Percentiles rank a stretch among this genome's conserved stretches.
Evolutionary conservation across 2,113 vertebrate genomes (phyloP).

Genomic region (Calypte anna): DNA sequence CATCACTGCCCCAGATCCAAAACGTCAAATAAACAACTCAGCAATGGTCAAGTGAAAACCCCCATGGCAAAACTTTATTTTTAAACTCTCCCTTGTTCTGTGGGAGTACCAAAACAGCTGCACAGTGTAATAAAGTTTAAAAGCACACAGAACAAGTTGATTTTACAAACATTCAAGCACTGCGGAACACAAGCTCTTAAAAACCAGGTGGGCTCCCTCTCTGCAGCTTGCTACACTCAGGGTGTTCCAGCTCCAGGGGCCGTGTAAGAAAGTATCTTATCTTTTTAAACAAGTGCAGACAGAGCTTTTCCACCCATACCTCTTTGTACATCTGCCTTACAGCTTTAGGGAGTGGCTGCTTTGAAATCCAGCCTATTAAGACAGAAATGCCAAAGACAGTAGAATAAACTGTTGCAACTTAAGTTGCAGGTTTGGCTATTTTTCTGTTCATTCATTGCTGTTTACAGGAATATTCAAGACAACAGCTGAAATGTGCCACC

Average conservation of each 20-base stretch:
- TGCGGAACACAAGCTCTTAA: fast-evolving
- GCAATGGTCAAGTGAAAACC: background rate
- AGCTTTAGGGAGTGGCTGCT: background rate
- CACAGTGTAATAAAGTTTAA: fast-evolving
- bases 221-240: background rate
- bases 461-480: background rate
- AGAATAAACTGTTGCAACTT: background rate
- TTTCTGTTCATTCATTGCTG: background rate
- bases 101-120: background rate
- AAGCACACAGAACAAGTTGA: background rate
- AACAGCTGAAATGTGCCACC: constrained; percentile 20
- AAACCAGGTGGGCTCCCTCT: fast-evolving
- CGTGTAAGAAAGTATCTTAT: background rate
- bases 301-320: background rate
- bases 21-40: background rate
- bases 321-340: too few relatives aligned
- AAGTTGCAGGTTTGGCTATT: background rate
- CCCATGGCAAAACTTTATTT: background rate
- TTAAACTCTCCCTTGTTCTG: background rate
- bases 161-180: background rate
- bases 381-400: background rate
- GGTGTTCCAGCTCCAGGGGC: background rate
- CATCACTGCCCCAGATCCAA: fast-evolving
- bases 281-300: background rate
- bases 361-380: background rate